phyloP scores from a whole-genome alignment of 2,113 vertebrate genomes.

The Illadopsis cleaveri region DNA sequence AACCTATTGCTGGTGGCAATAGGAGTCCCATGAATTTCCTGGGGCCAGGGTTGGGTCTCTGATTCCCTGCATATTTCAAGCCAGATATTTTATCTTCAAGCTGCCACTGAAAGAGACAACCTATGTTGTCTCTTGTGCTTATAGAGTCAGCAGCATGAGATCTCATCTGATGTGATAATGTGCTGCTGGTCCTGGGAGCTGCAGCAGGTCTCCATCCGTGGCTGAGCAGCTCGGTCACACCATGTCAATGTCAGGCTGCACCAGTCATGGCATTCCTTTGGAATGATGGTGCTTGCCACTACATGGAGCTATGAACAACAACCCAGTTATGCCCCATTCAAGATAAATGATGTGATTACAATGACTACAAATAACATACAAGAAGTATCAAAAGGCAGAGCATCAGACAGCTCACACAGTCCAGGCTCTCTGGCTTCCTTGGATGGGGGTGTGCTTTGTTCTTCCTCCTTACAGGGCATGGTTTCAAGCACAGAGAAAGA shows the following conservation, averaged over 20 bases:
- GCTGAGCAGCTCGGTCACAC: not conserved
- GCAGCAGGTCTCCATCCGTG: not conserved
- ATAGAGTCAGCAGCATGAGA: not conserved
- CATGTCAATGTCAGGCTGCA: not conserved
- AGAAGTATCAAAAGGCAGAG: not conserved
- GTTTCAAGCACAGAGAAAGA: not conserved
- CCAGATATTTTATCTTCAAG: not conserved
- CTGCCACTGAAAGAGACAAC: not conserved
- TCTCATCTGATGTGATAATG: not conserved
- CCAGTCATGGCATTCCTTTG: not conserved
- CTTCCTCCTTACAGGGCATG: not conserved
- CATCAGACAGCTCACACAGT: not conserved
- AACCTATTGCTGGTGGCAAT: not conserved
- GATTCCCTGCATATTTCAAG: not conserved
- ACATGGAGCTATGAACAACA: not conserved
- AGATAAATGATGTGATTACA: not conserved
- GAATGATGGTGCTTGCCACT: not conserved
- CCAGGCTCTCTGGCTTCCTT: not conserved
- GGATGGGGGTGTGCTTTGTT: not conserved
- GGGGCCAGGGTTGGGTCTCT: not conserved
- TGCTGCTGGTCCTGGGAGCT: not conserved
- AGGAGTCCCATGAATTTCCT: not conserved
- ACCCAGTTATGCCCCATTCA: not conserved
- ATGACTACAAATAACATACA: not conserved
- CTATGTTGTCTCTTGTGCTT: not conserved